phyloP scores from a whole-genome alignment of 2,888 invertebrate species.

The Drosophila multiciliata region DNA sequence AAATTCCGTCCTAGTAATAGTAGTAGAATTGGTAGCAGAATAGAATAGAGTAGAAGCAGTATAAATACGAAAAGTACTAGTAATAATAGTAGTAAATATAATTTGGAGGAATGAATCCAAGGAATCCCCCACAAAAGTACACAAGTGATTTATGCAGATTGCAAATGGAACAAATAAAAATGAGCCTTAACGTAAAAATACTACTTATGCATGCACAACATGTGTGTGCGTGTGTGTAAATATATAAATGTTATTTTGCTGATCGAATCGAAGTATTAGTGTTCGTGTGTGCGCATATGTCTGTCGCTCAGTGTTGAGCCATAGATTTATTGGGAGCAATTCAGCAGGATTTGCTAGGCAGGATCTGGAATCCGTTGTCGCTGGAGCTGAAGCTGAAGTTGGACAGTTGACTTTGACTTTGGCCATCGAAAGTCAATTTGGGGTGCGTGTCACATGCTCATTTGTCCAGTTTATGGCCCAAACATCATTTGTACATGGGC shows the following conservation, averaged over 20 bases:
- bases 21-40: background rate
- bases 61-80: background rate
- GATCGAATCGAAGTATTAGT: slow-evolving; percentile 17
- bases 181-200: slow-evolving; percentile 31
- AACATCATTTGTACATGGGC: slow-evolving; percentile 64
- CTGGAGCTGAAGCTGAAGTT: background rate
- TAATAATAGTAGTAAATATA: slow-evolving; percentile 32
- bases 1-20: background rate
- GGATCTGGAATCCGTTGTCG: slow-evolving; percentile 13
- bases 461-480: slow-evolving; percentile 75
- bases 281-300: slow-evolving; percentile 40
- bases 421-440: slow-evolving; percentile 79
- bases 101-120: slow-evolving; percentile 22
- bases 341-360: slow-evolving; percentile 58
- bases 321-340: slow-evolving; percentile 76
- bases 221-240: slow-evolving; percentile 22
- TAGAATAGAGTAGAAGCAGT: background rate
- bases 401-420: slow-evolving; percentile 23
- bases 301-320: slow-evolving; percentile 61
- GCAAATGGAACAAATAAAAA: slow-evolving; percentile 61
- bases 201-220: slow-evolving; percentile 69
- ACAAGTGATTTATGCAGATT: slow-evolving; percentile 70
- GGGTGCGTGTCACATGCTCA: slow-evolving; percentile 78
- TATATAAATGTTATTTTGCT: slow-evolving; percentile 28
- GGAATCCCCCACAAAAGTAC: background rate